Conservation (phyloP, 1,140 invertebrate species). For the Theocolax elegans region DNA sequence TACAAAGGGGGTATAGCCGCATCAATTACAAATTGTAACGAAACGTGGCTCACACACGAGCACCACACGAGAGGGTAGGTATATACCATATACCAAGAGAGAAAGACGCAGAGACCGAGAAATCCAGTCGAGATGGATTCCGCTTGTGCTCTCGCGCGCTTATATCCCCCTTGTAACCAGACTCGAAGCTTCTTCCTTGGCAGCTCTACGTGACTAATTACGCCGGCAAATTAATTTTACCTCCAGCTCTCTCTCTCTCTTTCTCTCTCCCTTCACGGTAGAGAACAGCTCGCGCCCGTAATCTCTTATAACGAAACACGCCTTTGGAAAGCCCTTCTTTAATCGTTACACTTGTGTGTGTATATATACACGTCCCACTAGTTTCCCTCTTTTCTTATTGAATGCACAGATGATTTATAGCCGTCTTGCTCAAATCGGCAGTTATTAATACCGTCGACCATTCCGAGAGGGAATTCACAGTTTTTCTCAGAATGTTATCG, state of each 20-base stretch:
- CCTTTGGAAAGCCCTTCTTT: too few species aligned
- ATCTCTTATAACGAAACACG: slow-evolving; percentile 10
- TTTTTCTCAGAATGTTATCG: too few species aligned
- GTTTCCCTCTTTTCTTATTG: slow-evolving; percentile 1
- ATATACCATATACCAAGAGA: too few species aligned
- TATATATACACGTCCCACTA: too few species aligned
- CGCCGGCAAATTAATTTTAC: slow-evolving; percentile 35
- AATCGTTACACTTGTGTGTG: too few species aligned
- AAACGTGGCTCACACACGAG: too few species aligned
- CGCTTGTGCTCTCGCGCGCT: not conserved
- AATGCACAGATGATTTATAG: slow-evolving; percentile 2
- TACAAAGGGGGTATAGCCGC: not conserved
- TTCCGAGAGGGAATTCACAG: slow-evolving; percentile 1
- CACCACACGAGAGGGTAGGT: too few species aligned
- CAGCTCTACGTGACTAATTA: slow-evolving; percentile 39
- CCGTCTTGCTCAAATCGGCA: not conserved
- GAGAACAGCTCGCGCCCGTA: not conserved
- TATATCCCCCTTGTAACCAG: slow-evolving; percentile 16
- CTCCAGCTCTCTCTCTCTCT: too few species aligned
- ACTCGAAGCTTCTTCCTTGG: slow-evolving; percentile 12
- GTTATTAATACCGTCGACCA: not conserved
- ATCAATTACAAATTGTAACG: slow-evolving; percentile 17
- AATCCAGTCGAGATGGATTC: slow-evolving; percentile 19
- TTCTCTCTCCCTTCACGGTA: too few species aligned
- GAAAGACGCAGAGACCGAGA: too few species aligned